Percentiles rank a stretch among this genome's conserved stretches.
These are phyloP conservation scores for Pseudomugil gertrudae DNA, from an alignment of 2,797 vertebrate species.

Conservation along the genomic window DNA sequence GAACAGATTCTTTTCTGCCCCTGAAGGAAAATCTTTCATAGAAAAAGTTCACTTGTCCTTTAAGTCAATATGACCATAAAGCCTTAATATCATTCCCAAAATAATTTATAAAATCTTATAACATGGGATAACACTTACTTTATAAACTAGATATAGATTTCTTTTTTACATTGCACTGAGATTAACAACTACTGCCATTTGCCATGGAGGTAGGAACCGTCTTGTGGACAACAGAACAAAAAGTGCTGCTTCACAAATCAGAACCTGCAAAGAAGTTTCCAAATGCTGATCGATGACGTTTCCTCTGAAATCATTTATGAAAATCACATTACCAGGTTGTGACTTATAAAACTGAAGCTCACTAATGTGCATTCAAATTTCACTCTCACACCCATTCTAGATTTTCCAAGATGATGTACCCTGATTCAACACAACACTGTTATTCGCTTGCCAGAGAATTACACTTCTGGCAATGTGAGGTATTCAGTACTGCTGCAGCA, in stretches of 20 bases:
- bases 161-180: slow-evolving; percentile 74
- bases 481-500: slow-evolving; percentile 69
- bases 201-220: slow-evolving; percentile 74
- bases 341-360: slow-evolving; percentile 44
- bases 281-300: slow-evolving; percentile 8
- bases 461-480: slow-evolving; percentile 68
- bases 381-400: slow-evolving; percentile 39
- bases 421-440: slow-evolving; percentile 61
- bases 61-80: slow-evolving; percentile 86
- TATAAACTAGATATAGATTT: slow-evolving; percentile 38
- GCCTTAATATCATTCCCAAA: slow-evolving; percentile 73
- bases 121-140: slow-evolving; percentile 71
- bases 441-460: slow-evolving; percentile 53
- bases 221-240: slow-evolving; percentile 48
- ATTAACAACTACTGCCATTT: slow-evolving; percentile 74
- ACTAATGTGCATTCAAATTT: slow-evolving; percentile 26
- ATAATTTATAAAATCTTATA: slow-evolving; percentile 77
- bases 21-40: slow-evolving; percentile 76
- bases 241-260: slow-evolving; percentile 49
- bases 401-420: slow-evolving; percentile 62
- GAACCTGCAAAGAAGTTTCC: slow-evolving; percentile 21
- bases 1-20: slow-evolving; percentile 73
- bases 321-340: slow-evolving; percentile 18
- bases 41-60: slow-evolving; percentile 65
- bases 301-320: slow-evolving; percentile 4